Percentiles rank a stretch among this genome's conserved stretches.
Evolutionary conservation across 2,888 invertebrate genomes (phyloP).

Genomic region (Leptinotarsa juncta): DNA sequence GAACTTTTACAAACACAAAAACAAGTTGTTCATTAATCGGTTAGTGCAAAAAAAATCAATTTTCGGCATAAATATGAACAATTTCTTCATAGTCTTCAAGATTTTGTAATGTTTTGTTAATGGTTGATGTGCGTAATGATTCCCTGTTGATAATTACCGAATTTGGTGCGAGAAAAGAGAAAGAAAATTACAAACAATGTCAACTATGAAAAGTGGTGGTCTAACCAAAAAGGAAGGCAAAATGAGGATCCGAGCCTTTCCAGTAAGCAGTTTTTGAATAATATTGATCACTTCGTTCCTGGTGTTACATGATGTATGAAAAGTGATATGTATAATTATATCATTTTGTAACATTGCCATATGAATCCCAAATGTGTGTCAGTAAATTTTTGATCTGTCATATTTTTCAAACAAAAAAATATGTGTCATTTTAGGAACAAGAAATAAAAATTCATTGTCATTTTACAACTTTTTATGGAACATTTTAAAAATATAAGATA

Average conservation of each 20-base stretch:
- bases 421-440: constrained; percentile 50
- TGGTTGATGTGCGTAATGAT: constrained; percentile 43
- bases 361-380: constrained; percentile 21
- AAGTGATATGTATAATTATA: neutral
- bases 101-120: constrained; percentile 40
- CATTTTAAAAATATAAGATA: constrained; percentile 35
- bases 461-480: constrained; percentile 47
- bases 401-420: constrained; percentile 40
- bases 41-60: constrained; percentile 34
- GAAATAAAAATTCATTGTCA: constrained; percentile 53
- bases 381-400: constrained; percentile 16
- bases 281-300: constrained; percentile 13
- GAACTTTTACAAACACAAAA: constrained; percentile 49
- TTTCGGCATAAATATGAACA: constrained; percentile 43
- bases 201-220: constrained; percentile 78
- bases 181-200: constrained; percentile 53
- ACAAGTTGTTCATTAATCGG: constrained; percentile 45
- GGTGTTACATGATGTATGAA: constrained; percentile 2
- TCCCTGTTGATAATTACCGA: constrained; percentile 53
- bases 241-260: constrained; percentile 98
- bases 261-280: constrained; percentile 76
- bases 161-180: constrained; percentile 56
- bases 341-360: constrained; percentile 4
- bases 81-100: constrained; percentile 37
- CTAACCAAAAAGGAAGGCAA: constrained; percentile 93